These are phyloP conservation scores for Mormyrus iriodes DNA, from an alignment of 2,113 vertebrate species.

Conservation along the genomic window DNA sequence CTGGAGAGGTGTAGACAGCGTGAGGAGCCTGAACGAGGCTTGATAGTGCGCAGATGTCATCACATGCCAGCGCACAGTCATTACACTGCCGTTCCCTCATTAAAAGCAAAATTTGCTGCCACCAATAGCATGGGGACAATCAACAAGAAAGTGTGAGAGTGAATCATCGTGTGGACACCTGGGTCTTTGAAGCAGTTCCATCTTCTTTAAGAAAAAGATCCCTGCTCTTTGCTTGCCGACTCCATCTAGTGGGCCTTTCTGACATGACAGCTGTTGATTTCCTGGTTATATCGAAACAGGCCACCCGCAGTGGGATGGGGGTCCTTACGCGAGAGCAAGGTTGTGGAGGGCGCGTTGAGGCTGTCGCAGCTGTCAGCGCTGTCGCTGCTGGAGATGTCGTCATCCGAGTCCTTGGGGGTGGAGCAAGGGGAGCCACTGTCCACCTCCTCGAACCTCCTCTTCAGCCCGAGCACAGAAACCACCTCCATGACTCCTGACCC, in stretches of 20 bases:
- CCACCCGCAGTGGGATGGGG: not conserved
- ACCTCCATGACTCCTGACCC: slow-evolving; percentile 67
- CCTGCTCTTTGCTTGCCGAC: not conserved
- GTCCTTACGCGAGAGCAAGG: slow-evolving; percentile 77
- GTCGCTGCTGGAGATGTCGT: slow-evolving; percentile 92
- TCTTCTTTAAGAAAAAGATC: not conserved
- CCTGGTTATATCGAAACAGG: not conserved
- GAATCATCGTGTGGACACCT: not conserved
- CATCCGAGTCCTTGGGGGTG: slow-evolving; percentile 79
- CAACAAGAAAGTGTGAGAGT: not conserved
- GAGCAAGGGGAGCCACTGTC: slow-evolving; percentile 77
- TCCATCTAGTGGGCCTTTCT: not conserved
- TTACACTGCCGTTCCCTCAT: not conserved
- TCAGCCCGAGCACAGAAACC: slow-evolving; percentile 76
- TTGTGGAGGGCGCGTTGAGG: slow-evolving; percentile 77
- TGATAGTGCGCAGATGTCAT: not conserved
- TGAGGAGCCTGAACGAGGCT: not conserved
- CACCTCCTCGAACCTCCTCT: slow-evolving; percentile 86
- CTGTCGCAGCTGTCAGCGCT: slow-evolving; percentile 97
- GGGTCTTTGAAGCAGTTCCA: not conserved
- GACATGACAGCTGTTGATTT: not conserved
- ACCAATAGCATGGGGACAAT: not conserved
- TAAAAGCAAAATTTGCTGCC: not conserved
- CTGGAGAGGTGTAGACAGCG: not conserved
- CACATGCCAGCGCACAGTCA: too few species aligned